Base-by-base conservation (phyloP, 2,888 invertebrate species). In the Apomyelois bistriatella region DNA sequence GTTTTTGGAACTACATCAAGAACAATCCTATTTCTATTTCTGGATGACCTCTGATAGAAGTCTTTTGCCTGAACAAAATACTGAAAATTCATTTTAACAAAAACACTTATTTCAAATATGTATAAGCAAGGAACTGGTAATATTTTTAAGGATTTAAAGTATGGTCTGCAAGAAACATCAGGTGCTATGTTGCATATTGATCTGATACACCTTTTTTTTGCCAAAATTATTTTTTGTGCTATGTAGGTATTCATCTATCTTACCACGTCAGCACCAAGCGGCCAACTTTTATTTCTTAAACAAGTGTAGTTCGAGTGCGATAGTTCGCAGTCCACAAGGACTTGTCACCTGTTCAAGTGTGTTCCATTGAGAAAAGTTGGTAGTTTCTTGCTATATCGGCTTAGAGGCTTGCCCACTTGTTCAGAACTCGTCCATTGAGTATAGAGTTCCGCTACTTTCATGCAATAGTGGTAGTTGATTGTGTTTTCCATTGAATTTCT, bases 301-400 rank as follows among this genome's bases (percentile, higher is more conserved):
- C 62, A 66, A 74, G 65, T 72, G 60, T 52, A 46, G 60, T 62
- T 68, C 58, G 48, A 63, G 66, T 61, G 63, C 63, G 66, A 67
- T 70, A 77, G 65, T 64, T 76, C 22, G 70, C 64, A 64, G 66
- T 72, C 61, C 62, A 61, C 64, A 68, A 77, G 76, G 71, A 76
- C 72, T 57, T 75, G 82, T 80, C 84, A 78, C 74, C 79, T 66
- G 74, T 76, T 68, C 70, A 64, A 72, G 70, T 78, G 76, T 74
- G 77, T 76, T 68, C 85, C 76, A 83, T 85, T 86, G 80, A 79
- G 61, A 62, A 71, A 82, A 86, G 78, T 59, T 68, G 65, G 74
- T 72, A 70, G 62, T 73, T 85, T 82, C 85, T 80, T 79, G 65
- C 77, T 66, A 76, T 81, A 84, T 79, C 85, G 85, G 81, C 86